phyloP scores from a whole-genome alignment of 1,140 invertebrate genomes.

The Asobara japonica region DNA sequence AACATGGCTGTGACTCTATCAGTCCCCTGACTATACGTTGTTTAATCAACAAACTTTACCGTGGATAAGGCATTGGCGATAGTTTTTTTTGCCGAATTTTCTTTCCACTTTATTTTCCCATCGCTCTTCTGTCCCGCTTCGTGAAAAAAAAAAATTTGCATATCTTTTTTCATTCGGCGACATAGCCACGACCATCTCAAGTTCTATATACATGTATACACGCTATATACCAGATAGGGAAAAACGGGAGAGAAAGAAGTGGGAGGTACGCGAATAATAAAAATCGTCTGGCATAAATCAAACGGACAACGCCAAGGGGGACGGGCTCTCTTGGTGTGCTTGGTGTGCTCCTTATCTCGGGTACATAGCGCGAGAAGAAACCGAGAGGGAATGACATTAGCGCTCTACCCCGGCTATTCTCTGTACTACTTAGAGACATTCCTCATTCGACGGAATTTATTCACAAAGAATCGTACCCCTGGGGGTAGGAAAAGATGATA shows the following conservation, averaged over 20 bases:
- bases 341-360: conserved; percentile 62
- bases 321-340: conserved; percentile 38
- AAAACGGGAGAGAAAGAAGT: conserved; percentile 39
- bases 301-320: conserved; percentile 53
- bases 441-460: neutral
- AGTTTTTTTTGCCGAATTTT: conserved; percentile 39
- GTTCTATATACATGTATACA: conserved; percentile 16
- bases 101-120: conserved; percentile 32
- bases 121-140: conserved; percentile 31
- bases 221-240: conserved; percentile 42
- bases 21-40: conserved; percentile 19
- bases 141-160: conserved; percentile 47
- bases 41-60: neutral
- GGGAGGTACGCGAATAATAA: conserved; percentile 63
- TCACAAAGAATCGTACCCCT: neutral
- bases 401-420: conserved; percentile 62
- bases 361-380: conserved; percentile 16
- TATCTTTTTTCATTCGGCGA: conserved; percentile 5
- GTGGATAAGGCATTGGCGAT: conserved; percentile 27
- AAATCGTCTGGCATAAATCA: conserved; percentile 65
- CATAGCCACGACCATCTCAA: conserved; percentile 21
- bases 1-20: conserved; percentile 13
- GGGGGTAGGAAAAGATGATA: too few relatives aligned
- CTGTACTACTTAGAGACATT: conserved; percentile 28
- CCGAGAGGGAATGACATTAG: conserved; percentile 59